phyloP scores from a whole-genome alignment of 2,113 vertebrate species.

The Alexandromys fortis region DNA sequence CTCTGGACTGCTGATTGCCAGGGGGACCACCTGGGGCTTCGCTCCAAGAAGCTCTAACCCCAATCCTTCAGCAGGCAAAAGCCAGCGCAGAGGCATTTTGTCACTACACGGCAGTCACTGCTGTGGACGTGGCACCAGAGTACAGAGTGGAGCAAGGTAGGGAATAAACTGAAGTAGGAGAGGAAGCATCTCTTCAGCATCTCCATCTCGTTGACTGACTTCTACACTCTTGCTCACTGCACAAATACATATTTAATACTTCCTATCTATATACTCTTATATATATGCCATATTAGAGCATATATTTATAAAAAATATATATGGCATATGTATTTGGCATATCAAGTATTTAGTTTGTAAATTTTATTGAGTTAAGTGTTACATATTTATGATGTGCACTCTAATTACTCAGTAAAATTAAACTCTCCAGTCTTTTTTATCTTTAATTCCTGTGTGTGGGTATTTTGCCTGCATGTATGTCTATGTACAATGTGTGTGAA shows the following conservation, averaged over 20 bases:
- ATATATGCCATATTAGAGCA: background rate
- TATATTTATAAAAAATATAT: background rate
- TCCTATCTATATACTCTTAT: background rate
- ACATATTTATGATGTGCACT: conserved; percentile 3
- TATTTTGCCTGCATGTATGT: background rate
- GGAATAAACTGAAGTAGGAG: background rate
- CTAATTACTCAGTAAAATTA: conserved; percentile 16
- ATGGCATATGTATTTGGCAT: background rate
- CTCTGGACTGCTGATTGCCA: too few species aligned
- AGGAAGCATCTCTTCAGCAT: background rate
- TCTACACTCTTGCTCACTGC: background rate
- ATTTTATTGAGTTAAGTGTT: conserved; percentile 22
- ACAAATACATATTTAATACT: background rate
- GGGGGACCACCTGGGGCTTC: too few species aligned
- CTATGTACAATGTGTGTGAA: background rate
- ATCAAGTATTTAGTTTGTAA: background rate
- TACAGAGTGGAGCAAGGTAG: background rate
- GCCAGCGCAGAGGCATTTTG: too few species aligned
- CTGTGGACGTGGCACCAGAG: too few species aligned
- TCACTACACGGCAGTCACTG: too few species aligned
- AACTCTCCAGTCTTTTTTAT: background rate
- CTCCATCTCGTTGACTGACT: background rate
- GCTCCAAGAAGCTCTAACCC: too few species aligned
- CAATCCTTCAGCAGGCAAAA: too few species aligned
- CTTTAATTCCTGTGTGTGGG: background rate